Percentiles rank a stretch among this genome's conserved stretches.
phyloP scores from a whole-genome alignment of 2,113 vertebrate species.

The Prunella himalayana region DNA sequence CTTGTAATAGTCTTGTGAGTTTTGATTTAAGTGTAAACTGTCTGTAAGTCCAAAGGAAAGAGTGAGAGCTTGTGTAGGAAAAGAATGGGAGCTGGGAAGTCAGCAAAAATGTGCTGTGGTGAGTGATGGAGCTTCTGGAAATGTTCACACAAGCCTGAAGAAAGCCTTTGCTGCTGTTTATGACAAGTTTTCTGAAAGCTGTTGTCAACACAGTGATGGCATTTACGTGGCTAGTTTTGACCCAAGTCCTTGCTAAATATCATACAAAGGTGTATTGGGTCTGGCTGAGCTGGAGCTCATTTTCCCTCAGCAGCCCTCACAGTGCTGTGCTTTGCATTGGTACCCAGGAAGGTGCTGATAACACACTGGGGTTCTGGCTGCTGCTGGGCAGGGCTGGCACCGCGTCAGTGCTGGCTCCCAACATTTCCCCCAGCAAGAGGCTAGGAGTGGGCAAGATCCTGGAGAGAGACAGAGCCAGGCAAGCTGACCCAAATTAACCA shows the following conservation, averaged over 20 bases:
- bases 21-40: not conserved
- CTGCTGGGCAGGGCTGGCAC: not conserved
- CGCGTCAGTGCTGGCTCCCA: not conserved
- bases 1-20: not conserved
- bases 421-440: not conserved
- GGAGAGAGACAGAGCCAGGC: not conserved
- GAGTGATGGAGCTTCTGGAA: not conserved
- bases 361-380: rapidly evolving
- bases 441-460: not conserved
- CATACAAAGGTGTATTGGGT: not conserved
- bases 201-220: not conserved
- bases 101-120: not conserved
- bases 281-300: not conserved
- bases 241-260: not conserved
- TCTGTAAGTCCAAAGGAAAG: not conserved
- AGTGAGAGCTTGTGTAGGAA: rapidly evolving
- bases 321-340: not conserved
- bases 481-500: not conserved
- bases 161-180: not conserved
- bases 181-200: not conserved
- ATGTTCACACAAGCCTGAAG: not conserved
- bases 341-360: not conserved
- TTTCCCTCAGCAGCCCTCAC: not conserved
- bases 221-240: not conserved
- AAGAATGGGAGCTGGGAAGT: not conserved